A percentile compares a stretch with the other conserved stretches of the same genome.
These are phyloP conservation scores for Tachystola acroxantha DNA, from an alignment of 2,888 invertebrate species.

Conservation along the genomic window DNA sequence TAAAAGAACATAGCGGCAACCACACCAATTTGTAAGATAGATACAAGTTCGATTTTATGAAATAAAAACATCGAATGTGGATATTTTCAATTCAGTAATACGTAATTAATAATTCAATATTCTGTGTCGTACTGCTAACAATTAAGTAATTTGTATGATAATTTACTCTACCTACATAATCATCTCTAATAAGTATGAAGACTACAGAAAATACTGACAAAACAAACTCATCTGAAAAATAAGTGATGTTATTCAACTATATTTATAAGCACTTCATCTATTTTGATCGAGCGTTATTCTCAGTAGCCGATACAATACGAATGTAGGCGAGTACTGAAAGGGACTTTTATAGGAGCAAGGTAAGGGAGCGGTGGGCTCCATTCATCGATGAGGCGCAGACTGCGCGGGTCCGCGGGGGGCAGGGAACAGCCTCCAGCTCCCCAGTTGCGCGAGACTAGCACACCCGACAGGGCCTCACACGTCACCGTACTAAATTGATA, in stretches of 20 bases:
- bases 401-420: slow-evolving; percentile 43
- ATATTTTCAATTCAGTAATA: too few species aligned
- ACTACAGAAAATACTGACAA: too few species aligned
- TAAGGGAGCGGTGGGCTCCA: slow-evolving; percentile 49
- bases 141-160: too few species aligned
- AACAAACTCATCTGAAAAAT: not conserved
- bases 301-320: slow-evolving; percentile 53
- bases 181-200: too few species aligned
- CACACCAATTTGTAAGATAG: too few species aligned
- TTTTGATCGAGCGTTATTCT: slow-evolving; percentile 60
- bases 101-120: too few species aligned
- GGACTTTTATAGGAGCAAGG: slow-evolving; percentile 44
- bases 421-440: slow-evolving; percentile 39
- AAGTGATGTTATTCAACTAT: slow-evolving; percentile 26
- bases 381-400: slow-evolving; percentile 67
- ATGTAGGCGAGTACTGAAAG: slow-evolving; percentile 48
- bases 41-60: too few species aligned
- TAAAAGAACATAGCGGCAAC: too few species aligned
- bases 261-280: slow-evolving; percentile 52
- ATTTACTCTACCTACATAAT: too few species aligned
- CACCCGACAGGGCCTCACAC: slow-evolving; percentile 17
- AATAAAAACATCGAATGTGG: too few species aligned
- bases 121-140: too few species aligned
- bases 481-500: not conserved
- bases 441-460: slow-evolving; percentile 33